phyloP scores from a whole-genome alignment of 2,113 vertebrate genomes.

The Phrynosoma blainvillii region DNA sequence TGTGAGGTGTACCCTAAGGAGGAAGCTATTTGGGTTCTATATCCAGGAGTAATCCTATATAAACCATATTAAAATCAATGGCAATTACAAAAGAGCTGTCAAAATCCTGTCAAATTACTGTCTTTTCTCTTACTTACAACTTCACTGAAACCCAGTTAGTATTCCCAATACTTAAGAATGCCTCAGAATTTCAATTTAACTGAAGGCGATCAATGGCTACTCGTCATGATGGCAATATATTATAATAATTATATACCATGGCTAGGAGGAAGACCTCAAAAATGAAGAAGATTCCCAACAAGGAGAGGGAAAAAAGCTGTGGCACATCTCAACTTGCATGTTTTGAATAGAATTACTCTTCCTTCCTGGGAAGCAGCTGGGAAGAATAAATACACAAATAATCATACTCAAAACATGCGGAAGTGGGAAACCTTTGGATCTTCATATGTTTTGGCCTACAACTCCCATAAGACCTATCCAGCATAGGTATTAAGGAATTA shows the following conservation, averaged over 20 bases:
- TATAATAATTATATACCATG: neutral
- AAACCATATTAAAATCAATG: neutral
- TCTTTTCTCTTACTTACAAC: neutral
- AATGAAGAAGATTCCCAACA: neutral
- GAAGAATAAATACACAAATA: neutral
- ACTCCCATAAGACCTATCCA: neutral
- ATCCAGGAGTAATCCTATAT: too few relatives aligned
- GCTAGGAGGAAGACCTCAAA: neutral
- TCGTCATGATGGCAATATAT: neutral
- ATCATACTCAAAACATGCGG: neutral
- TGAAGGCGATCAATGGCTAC: neutral
- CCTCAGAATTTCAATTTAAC: neutral
- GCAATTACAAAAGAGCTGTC: neutral
- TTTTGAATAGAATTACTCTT: neutral
- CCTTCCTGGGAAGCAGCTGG: neutral
- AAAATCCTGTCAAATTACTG: neutral
- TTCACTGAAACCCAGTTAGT: neutral
- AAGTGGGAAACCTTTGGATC: neutral
- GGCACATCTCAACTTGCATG: neutral
- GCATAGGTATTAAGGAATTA: neutral
- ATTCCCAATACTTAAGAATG: neutral
- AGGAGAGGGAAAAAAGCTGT: neutral
- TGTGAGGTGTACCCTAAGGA: neutral
- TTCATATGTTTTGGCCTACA: neutral
- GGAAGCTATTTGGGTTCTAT: neutral